Evolutionary conservation across 2,888 invertebrate genomes (phyloP).

Genomic region (Cryptocephalus primarius): DNA sequence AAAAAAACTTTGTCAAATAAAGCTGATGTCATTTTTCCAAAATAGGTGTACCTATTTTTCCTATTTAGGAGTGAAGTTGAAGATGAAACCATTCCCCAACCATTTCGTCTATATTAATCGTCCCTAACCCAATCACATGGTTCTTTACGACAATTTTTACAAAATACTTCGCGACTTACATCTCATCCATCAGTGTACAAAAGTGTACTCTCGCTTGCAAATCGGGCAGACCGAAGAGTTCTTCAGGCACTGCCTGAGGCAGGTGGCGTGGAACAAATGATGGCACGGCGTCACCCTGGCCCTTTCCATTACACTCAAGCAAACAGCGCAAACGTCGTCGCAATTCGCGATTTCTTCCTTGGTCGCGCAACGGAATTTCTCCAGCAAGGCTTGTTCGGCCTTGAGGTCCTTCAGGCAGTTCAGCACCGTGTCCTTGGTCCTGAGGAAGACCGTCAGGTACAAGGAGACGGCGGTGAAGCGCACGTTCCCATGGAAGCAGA

Average conservation of each 20-base stretch:
- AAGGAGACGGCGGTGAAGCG: constrained; percentile 46
- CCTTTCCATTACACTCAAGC: constrained; percentile 56
- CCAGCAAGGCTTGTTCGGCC: constrained; percentile 50
- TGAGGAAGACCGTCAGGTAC: constrained; percentile 56
- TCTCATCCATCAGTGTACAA: constrained; percentile 17
- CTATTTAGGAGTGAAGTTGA: too few species aligned
- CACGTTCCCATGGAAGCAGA: constrained; percentile 46
- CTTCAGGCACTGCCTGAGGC: constrained; percentile 61
- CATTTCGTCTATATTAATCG: too few species aligned
- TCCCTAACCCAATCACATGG: too few species aligned
- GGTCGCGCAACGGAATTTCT: constrained; percentile 53
- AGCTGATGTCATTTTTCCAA: too few species aligned
- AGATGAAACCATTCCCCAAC: too few species aligned
- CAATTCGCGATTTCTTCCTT: constrained; percentile 52
- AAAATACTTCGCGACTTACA: background rate
- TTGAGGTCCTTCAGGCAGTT: constrained; percentile 45
- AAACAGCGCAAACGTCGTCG: constrained; percentile 72
- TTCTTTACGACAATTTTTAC: background rate
- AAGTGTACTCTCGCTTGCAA: constrained; percentile 55
- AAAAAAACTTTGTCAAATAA: too few species aligned
- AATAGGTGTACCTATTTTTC: too few species aligned
- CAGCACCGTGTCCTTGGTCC: constrained; percentile 49
- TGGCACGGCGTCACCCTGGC: constrained; percentile 71
- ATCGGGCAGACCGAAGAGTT: constrained; percentile 61
- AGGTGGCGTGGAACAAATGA: constrained; percentile 70